A percentile compares a stretch with the other conserved stretches of the same genome.
Conservation (phyloP, 2,888 invertebrate genomes). For the Stenichneumon culpator region DNA sequence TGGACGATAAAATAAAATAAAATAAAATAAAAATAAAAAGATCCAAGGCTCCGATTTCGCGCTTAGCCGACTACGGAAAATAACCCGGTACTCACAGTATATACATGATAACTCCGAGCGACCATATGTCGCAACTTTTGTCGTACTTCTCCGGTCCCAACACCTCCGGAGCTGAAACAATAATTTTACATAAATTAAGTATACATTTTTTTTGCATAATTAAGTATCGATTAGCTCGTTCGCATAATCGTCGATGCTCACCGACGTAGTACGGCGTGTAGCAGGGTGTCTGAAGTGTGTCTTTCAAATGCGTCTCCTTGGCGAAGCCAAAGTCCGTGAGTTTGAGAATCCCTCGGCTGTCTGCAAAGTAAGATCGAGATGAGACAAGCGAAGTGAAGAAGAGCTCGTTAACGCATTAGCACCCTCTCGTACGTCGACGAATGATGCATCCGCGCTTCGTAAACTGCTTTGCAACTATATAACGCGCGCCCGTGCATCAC, state of each 20-base stretch:
- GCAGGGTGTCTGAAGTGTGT: slow-evolving; percentile 98
- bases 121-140: slow-evolving; percentile 99
- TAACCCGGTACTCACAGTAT: slow-evolving; percentile 90
- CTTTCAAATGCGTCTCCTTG: slow-evolving; percentile 95
- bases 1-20: not conserved
- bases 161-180: slow-evolving; percentile 91
- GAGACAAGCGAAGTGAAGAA: slow-evolving; percentile 6
- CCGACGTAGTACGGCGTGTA: slow-evolving; percentile 99
- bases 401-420: slow-evolving; percentile 66
- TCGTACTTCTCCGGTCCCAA: slow-evolving; percentile 99
- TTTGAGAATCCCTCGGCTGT: slow-evolving; percentile 93
- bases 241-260: slow-evolving; percentile 83
- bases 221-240: not conserved
- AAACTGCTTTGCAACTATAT: slow-evolving; percentile 21
- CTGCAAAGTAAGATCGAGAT: slow-evolving; percentile 75
- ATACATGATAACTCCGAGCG: slow-evolving; percentile 99
- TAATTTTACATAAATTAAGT: not conserved
- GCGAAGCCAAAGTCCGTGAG: slow-evolving; percentile 99
- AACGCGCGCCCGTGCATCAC: not conserved
- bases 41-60: not conserved
- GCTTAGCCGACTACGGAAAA: not conserved
- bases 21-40: not conserved
- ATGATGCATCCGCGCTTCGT: slow-evolving; percentile 40
- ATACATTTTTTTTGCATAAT: not conserved
- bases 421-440: slow-evolving; percentile 43